Evolutionary conservation across 2,888 invertebrate genomes (phyloP).

Genomic region (Diplazon laetatorius): DNA sequence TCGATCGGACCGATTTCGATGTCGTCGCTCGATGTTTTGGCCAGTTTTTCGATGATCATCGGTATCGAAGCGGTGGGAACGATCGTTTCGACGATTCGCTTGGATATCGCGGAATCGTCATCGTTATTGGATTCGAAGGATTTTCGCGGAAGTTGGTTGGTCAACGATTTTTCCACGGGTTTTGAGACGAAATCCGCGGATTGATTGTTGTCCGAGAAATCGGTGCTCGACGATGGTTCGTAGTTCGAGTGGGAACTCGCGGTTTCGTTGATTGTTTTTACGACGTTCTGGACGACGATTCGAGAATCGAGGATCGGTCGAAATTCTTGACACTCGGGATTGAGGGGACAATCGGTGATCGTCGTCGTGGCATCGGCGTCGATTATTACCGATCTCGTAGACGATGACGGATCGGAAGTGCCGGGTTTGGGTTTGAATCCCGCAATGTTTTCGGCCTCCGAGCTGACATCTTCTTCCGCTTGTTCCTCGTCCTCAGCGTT

Average conservation of each 20-base stretch:
- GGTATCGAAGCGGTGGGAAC: background rate
- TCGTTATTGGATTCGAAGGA: background rate
- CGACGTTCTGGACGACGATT: slow-evolving; percentile 47
- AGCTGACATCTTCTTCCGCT: slow-evolving; percentile 79
- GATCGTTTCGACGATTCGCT: background rate
- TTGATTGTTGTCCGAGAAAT: slow-evolving; percentile 28
- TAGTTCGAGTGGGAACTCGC: slow-evolving; percentile 33
- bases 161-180: slow-evolving; percentile 6
- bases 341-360: slow-evolving; percentile 72
- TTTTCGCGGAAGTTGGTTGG: background rate
- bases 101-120: slow-evolving; percentile 14
- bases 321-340: slow-evolving; percentile 81
- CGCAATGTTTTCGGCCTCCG: slow-evolving; percentile 75
- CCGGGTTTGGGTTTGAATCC: slow-evolving; percentile 36
- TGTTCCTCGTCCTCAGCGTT: slow-evolving; percentile 71
- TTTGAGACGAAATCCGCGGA: background rate
- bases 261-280: background rate
- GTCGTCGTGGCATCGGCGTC: slow-evolving; percentile 35
- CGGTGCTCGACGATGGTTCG: slow-evolving; percentile 33
- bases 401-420: slow-evolving; percentile 1
- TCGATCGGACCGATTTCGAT: slow-evolving; percentile 56
- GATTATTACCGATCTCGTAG: background rate
- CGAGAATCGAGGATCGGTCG: slow-evolving; percentile 65
- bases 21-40: slow-evolving; percentile 39
- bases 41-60: slow-evolving; percentile 17